Base-by-base conservation (phyloP, 2,888 invertebrate genomes). In the Stramonita haemastoma region DNA sequence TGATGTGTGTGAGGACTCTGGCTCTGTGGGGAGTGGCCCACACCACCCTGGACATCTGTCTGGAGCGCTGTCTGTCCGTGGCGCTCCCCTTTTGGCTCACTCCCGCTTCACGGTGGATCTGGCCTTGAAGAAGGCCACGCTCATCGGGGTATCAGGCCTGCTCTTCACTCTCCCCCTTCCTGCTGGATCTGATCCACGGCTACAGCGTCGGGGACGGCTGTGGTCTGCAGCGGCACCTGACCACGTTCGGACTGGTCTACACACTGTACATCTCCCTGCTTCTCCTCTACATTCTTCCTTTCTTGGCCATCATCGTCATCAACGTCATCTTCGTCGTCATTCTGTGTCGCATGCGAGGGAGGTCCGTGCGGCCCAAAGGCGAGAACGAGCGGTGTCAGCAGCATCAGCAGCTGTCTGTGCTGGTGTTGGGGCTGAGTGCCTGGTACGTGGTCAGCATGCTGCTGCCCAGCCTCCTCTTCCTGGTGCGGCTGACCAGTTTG, bases 381-480 rank as follows among this genome's bases (percentile, higher is more conserved):
- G 87, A 87, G n/a, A 36, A 87, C 73, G n/a, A n/a, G 13, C 32
- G 17, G 13, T 46, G 60, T 13, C 77, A 46, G 85, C 2, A 46
- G n/a, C n/a, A n/a, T n/a, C n/a, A n/a, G 56, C 66, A 83, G 36
- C 34, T 88, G 57, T 86, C 88, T 29, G 88, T 77, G 26, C 70
- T 85, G 77, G 77, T 90, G 36, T n/a, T 88, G 66, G 81, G 79
- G 6, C 83, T 88, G 34, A 60, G 81, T 19, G 88, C 19, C 2
- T 88, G 88, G 88, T 88, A 88, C 88, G 88, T 60, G 17, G 88
- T 83, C 57, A 79, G 66, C 88, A 88, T 88, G 88, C 88, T 88
- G 79, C 83, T 79, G n/a, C 88, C 88, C n/a, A 88, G 88, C 57
- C 29, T 88, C 57, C 66, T 88, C 19, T 88, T 88, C 83, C 81